Percentiles rank a stretch among this genome's conserved stretches.
phyloP scores from a whole-genome alignment of 2,113 vertebrate genomes.

The Sialia sialis region DNA sequence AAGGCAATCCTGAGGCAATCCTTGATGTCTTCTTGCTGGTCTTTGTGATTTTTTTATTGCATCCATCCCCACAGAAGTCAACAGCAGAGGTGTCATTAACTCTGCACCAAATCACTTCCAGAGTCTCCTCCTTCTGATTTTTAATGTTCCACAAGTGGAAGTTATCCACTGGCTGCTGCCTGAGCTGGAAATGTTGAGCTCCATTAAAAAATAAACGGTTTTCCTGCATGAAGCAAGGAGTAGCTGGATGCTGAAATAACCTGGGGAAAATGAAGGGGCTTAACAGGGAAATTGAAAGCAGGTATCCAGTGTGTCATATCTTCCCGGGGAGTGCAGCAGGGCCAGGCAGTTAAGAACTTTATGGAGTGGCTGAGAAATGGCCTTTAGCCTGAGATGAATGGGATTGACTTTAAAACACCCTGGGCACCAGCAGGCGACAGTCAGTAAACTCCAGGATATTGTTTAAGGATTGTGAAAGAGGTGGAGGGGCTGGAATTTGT shows the following conservation, averaged over 20 bases:
- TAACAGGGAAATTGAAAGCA: neutral
- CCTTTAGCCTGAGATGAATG: neutral
- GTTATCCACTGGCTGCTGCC: neutral
- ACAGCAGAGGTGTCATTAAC: constrained; percentile 4
- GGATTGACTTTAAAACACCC: neutral
- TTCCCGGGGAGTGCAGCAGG: fast-evolving
- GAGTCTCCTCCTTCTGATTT: neutral
- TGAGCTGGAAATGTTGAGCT: neutral
- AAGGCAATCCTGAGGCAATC: neutral
- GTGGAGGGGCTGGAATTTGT: fast-evolving
- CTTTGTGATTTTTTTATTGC: neutral
- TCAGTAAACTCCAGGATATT: neutral
- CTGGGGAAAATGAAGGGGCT: neutral
- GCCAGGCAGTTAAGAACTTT: neutral
- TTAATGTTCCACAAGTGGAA: constrained; percentile 6
- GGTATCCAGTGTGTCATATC: neutral
- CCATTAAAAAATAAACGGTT: constrained; percentile 48
- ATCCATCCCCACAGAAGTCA: neutral
- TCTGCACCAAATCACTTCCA: neutral
- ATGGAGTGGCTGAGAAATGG: constrained; percentile 16
- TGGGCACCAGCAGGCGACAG: neutral
- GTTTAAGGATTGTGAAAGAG: neutral
- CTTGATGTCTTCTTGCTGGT: neutral
- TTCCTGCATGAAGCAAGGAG: neutral
- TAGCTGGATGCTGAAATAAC: neutral